Base-by-base conservation (phyloP, 2,888 invertebrate genomes). In the Bombylius discolor region DNA sequence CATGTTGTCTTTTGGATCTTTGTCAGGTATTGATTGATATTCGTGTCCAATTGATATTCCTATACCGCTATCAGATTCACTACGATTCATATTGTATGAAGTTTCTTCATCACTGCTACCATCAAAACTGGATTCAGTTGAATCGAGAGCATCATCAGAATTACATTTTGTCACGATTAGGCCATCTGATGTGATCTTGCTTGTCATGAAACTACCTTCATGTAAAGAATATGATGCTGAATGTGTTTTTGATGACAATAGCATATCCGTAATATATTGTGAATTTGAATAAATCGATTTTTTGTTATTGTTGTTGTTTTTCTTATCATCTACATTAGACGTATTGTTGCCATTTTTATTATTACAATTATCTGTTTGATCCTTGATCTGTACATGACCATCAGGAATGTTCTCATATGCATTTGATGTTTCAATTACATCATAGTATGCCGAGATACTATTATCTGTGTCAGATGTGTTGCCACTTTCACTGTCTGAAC, bases 391-490 rank as follows among this genome's bases (percentile, higher is more conserved):
- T 36, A 49, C 46, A 11, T 50, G 54, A 55, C 71, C 72, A 60
- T 74, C 71, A 4, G 73, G 69, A 9, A 72, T 60, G 56, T 73
- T 74, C 58, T 73, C 74, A 56, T 73, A 73, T 45, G 49, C 60
- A 49, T 58, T 58, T 4, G 68, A 63, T 5, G 69, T 66, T 56
- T 74, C 73, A 3, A 74, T 73, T 5, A 74, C 73, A 61, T 74
- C 74, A 58, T 74, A 74, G 58, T 74, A 74, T 32, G 73, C 74
- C 7, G 74, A 72, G 7, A 72, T 65, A 51, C 70, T 70, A 51
- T 70, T 71, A 53, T 82, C 81, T 61, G 77, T 78, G 65, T 81
- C 82, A 6, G 81, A 81, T 64, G 81, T 79, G 49, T 80, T 80
- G 3, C 23, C 23, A 59, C 79, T 76, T 47, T 81, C 81, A 5